Conservation (phyloP, 2,888 invertebrate genomes). For the Yponomeuta cagnagella region DNA sequence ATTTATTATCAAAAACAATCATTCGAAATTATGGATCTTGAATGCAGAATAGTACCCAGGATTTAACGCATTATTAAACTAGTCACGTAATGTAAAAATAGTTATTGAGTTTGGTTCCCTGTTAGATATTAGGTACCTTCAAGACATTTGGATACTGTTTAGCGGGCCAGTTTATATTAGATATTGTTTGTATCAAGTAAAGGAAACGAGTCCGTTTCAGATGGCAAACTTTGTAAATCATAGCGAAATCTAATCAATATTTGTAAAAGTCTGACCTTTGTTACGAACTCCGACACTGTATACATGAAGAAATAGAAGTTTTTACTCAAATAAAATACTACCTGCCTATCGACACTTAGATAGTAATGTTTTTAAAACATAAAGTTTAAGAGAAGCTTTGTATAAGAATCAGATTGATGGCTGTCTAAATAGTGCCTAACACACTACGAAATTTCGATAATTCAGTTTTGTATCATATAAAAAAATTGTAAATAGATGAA, state of each 20-base stretch:
- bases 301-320: slow-evolving; percentile 47
- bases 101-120: slow-evolving; percentile 1
- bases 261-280: slow-evolving; percentile 13
- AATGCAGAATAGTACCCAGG: neutral
- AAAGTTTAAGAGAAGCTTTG: slow-evolving; percentile 65
- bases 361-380: slow-evolving; percentile 60
- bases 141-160: neutral
- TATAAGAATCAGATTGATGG: slow-evolving; percentile 75
- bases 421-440: slow-evolving; percentile 77
- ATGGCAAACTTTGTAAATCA: neutral
- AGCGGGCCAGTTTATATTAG: neutral
- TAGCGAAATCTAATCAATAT: slow-evolving; percentile 7
- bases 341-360: slow-evolving; percentile 73
- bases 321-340: slow-evolving; percentile 59
- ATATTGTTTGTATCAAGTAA: neutral
- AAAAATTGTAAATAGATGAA: slow-evolving; percentile 51
- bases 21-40: neutral
- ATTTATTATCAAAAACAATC: neutral
- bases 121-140: neutral
- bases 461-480: slow-evolving; percentile 65
- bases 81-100: neutral
- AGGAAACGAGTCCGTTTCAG: slow-evolving; percentile 6
- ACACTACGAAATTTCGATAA: slow-evolving; percentile 74
- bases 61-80: neutral
- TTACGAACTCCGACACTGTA: slow-evolving; percentile 28